Base-by-base conservation (phyloP, 1,140 invertebrate species). In the Asbolus verrucosus region DNA sequence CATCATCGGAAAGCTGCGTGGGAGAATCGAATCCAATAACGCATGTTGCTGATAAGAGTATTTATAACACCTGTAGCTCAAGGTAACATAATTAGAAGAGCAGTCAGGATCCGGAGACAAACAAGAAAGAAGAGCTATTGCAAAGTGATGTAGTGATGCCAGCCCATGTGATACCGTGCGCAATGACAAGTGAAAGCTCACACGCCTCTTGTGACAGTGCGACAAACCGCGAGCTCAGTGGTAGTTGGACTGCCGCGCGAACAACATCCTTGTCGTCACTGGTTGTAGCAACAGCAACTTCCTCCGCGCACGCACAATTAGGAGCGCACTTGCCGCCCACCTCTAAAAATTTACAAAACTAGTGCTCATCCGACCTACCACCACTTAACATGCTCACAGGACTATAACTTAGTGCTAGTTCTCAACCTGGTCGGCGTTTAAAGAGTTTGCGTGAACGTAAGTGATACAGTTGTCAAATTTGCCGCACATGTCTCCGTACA, bases 121-220 rank as follows among this genome's bases (percentile, higher is more conserved):
- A n/a, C n/a, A n/a, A n/a, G n/a, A n/a, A n/a, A n/a, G n/a, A n/a
- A n/a, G n/a, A n/a, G n/a, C n/a, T n/a, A n/a, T 14, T 18, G 19
- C 38, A 67, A 60, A 69, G 41, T 36, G 41, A 69, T 43, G 59
- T 36, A 6, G 30, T 70, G 41, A 63, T 62, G 33, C 36, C 24
- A 36, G n/a, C 16, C 33, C 33, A 39, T 63, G 61, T 63, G 61
- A 63, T 63, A 63, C 14, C 14, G 62, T 65, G 62, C 61, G 62
- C 65, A 67, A 65, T 73, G 72, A 63, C 75, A 75, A 76, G 77
- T 77, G 76, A 77, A 78, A 76, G 78, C 75, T 74, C 75, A 63
- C 75, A 75, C 76, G 78, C 76, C 75, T 77, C 75, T 67, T 77
- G 77, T 78, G 76, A 80, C 78, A 78, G 70, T 74, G 73, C 73